phyloP scores from a whole-genome alignment of 2,113 vertebrate species.

The Lasiurus borealis region DNA sequence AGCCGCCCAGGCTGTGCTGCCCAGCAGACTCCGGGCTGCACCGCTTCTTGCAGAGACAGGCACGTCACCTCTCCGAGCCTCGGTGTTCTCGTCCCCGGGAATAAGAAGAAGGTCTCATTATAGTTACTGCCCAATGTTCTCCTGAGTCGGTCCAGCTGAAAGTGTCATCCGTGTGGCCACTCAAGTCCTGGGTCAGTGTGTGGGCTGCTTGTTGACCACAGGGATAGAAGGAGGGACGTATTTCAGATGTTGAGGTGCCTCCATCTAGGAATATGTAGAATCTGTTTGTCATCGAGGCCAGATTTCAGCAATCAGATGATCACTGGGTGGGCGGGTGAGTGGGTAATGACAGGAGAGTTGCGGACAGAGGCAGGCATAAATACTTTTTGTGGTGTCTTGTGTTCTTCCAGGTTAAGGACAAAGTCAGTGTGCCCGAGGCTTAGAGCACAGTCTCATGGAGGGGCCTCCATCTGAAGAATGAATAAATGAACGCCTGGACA shows the following conservation, averaged over 20 bases:
- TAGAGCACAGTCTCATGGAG: neutral
- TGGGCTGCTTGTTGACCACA: too few relatives aligned
- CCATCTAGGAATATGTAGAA: neutral
- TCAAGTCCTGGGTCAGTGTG: neutral
- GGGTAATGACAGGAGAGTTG: neutral
- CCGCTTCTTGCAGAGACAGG: neutral
- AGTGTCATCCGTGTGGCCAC: neutral
- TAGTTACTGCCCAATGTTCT: neutral
- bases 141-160: neutral
- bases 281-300: neutral
- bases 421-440: neutral
- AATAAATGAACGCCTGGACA: neutral
- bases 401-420: neutral
- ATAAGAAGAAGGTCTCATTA: neutral
- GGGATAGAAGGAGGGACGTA: rapidly evolving
- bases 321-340: neutral
- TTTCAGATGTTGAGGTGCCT: neutral
- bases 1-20: neutral
- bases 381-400: neutral
- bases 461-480: neutral
- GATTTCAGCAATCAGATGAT: neutral
- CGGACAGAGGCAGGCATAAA: neutral
- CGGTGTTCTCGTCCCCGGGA: neutral
- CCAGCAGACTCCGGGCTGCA: neutral
- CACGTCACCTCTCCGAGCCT: neutral